phyloP scores from a whole-genome alignment of 2,888 invertebrate genomes.

The Phengaris arion region DNA sequence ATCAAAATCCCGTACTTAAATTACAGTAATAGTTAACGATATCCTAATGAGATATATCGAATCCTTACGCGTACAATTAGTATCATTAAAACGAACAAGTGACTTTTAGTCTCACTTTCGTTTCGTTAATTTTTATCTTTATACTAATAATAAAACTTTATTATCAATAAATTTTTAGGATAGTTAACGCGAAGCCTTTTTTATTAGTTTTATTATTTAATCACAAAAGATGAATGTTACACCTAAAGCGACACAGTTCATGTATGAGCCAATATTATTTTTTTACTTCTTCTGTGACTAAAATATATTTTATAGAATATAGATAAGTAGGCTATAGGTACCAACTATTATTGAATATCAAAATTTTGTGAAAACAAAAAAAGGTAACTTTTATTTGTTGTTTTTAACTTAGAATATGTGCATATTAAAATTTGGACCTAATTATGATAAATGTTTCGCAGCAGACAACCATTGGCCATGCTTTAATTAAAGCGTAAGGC shows the following conservation, averaged over 20 bases:
- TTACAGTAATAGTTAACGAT: constrained; percentile 13
- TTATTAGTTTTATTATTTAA: too few relatives aligned
- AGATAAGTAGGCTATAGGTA: too few relatives aligned
- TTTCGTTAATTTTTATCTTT: background rate
- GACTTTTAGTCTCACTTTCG: background rate
- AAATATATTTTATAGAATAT: too few relatives aligned
- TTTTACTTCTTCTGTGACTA: too few relatives aligned
- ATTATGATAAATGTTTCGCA: constrained; percentile 4
- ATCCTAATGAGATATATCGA: constrained; percentile 27
- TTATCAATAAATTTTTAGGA: background rate
- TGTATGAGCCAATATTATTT: too few relatives aligned
- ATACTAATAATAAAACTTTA: background rate
- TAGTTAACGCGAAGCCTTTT: too few relatives aligned
- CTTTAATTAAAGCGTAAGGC: constrained; percentile 17
- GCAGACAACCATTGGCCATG: constrained; percentile 16
- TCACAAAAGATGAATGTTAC: too few relatives aligned
- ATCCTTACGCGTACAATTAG: constrained; percentile 18
- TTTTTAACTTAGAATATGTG: background rate
- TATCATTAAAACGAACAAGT: background rate
- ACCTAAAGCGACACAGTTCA: too few relatives aligned
- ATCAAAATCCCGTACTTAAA: constrained; percentile 24
- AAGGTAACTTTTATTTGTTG: background rate
- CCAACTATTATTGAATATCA: background rate
- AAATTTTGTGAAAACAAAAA: background rate
- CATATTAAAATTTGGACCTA: background rate